Percentiles rank a stretch among this genome's conserved stretches.
Conservation (phyloP, 1,140 invertebrate species). For the Drosophila nigrodunni region DNA sequence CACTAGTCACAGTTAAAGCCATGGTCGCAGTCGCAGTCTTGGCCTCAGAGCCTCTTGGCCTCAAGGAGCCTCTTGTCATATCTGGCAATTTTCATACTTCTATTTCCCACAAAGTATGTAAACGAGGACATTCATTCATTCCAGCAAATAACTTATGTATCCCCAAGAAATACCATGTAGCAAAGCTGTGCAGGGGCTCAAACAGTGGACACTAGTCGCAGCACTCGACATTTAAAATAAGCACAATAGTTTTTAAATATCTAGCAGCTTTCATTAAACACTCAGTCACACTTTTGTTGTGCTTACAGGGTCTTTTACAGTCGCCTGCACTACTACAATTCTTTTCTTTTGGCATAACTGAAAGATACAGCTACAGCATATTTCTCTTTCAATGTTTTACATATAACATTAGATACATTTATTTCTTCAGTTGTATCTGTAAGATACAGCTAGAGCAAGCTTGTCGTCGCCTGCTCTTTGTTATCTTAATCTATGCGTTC, state of each 20-base stretch:
- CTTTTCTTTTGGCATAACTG: not conserved
- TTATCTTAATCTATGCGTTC: slow-evolving; percentile 28
- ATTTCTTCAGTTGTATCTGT: not conserved
- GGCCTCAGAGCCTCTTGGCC: not conserved
- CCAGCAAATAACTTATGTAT: slow-evolving; percentile 15
- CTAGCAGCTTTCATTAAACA: too few relatives aligned
- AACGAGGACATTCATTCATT: slow-evolving; percentile 13
- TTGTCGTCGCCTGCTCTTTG: slow-evolving; percentile 4
- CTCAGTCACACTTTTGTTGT: too few relatives aligned
- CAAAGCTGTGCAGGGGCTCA: too few relatives aligned
- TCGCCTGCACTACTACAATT: too few relatives aligned
- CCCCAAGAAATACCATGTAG: not conserved
- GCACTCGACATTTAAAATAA: too few relatives aligned
- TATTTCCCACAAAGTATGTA: slow-evolving; percentile 23
- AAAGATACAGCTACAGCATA: not conserved
- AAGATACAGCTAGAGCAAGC: not conserved
- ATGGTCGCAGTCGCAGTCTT: not conserved
- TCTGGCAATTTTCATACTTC: slow-evolving; percentile 40
- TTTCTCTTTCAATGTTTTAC: not conserved
- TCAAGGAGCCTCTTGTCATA: slow-evolving; percentile 33
- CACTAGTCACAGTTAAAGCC: too few relatives aligned
- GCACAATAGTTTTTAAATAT: too few relatives aligned
- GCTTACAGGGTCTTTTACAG: too few relatives aligned
- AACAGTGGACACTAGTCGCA: too few relatives aligned
- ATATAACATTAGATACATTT: slow-evolving; percentile 1